phyloP scores from a whole-genome alignment of 2,797 vertebrate genomes.

The Chaenodraco wilsoni region DNA sequence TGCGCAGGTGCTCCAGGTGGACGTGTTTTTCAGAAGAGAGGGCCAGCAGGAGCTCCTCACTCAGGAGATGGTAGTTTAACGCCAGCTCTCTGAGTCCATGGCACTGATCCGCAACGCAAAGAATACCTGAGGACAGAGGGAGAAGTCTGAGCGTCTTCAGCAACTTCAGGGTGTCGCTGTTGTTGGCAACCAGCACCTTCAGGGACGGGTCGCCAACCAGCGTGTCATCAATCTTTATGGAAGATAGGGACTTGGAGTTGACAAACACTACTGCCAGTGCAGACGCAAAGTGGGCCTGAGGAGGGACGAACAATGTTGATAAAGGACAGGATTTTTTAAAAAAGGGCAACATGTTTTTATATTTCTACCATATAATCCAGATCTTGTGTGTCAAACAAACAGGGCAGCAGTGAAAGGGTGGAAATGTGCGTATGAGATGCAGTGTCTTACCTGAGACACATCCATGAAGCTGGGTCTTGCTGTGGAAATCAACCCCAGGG shows the following conservation, averaged over 20 bases:
- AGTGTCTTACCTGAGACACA: slow-evolving; percentile 86
- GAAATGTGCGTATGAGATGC: neutral
- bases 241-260: slow-evolving; percentile 96
- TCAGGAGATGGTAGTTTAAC: slow-evolving; percentile 93
- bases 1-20: slow-evolving; percentile 92
- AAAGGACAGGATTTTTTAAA: neutral
- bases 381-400: neutral
- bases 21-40: slow-evolving; percentile 95
- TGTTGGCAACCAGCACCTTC: slow-evolving; percentile 93
- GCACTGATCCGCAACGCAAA: slow-evolving; percentile 96
- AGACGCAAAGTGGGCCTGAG: slow-evolving; percentile 94
- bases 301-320: slow-evolving; percentile 14
- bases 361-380: neutral
- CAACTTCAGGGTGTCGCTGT: slow-evolving; percentile 93
- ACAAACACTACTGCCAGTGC: slow-evolving; percentile 97
- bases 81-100: slow-evolving; percentile 94
- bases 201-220: slow-evolving; percentile 95
- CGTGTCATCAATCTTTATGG: slow-evolving; percentile 95
- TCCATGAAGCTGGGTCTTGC: slow-evolving; percentile 93
- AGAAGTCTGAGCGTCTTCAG: slow-evolving; percentile 82
- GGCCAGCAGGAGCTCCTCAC: slow-evolving; percentile 92
- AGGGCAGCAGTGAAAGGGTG: neutral
- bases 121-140: slow-evolving; percentile 84
- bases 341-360: neutral
- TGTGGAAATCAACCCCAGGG: slow-evolving; percentile 90